Conservation (phyloP, 2,888 invertebrate species). For the Rhimphoctona megacephalus region DNA sequence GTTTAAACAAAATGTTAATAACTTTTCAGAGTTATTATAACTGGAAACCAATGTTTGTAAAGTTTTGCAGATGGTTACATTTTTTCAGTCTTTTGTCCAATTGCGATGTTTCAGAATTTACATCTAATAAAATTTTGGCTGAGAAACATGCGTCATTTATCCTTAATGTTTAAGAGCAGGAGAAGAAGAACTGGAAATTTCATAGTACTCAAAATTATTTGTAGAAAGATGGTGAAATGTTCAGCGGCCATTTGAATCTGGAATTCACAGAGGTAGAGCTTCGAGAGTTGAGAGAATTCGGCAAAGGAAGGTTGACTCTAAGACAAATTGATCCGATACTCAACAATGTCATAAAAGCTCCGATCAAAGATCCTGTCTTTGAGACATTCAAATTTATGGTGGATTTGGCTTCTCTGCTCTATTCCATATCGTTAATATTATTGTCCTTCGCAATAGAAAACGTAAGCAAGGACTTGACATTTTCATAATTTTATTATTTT, state of each 20-base stretch:
- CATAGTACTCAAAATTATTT: neutral
- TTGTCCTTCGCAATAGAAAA: neutral
- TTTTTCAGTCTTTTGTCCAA: too few species aligned
- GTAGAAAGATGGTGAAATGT: constrained; percentile 68
- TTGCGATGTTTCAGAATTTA: too few species aligned
- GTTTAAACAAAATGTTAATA: neutral
- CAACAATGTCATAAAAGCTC: constrained; percentile 71
- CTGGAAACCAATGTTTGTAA: too few species aligned
- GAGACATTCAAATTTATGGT: neutral
- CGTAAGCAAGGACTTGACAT: neutral
- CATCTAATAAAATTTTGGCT: too few species aligned
- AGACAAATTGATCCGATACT: constrained; percentile 78
- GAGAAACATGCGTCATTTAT: neutral
- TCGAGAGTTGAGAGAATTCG: constrained; percentile 73
- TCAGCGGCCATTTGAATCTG: constrained; percentile 73
- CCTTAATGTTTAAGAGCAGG: neutral
- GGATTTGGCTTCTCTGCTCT: neutral
- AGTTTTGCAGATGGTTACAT: too few species aligned
- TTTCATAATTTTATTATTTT: neutral
- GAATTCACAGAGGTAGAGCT: constrained; percentile 74
- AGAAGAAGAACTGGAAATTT: neutral
- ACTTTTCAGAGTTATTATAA: neutral
- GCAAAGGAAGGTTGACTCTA: constrained; percentile 72
- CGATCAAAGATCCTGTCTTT: constrained; percentile 4
- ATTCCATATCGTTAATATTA: neutral